Base-by-base conservation (phyloP, 1,140 invertebrate genomes). In the Drosophila ohnishii region DNA sequence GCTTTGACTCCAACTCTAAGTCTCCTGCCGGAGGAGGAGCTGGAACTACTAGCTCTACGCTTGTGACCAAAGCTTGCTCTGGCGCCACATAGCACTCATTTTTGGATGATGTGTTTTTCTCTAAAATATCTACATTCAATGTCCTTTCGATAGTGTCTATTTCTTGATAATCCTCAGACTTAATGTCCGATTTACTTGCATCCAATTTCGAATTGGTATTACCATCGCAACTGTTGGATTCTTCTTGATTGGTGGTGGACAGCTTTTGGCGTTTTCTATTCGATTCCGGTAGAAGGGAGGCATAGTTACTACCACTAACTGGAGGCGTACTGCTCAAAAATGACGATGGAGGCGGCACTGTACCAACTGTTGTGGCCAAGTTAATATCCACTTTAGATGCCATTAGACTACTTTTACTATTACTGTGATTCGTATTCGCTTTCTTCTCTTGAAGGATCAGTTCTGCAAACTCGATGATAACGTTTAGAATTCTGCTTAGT, bases 41-140 rank as follows among this genome's bases (percentile, higher is more conserved):
- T 28, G 82, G 70, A 9, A 86, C 82, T 22, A 88, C 84, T 11
- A 88, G 42, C 34, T 88, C 85, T 6, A 88, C 84, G 25, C 77
- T 75, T 8, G 84, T 88, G 5, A 88, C 84, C n/a, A 88, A 55
- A 22, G 84, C 84, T 19, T 88, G 84, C 50, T 88, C 84, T 3
- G 84, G 84, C 0, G 84, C 74, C n/a, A 80, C 53, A 50, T 89
- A 88, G 19, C 39, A 32, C 32, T 63, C 57, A 44, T 39, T 65
- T 2, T 58, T 39, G 42, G 64, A 67, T 37, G 28, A 65, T 47
- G 30, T 45, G 37, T n/a, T 76, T 14, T 39, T 64, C 5, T 58
- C 32, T 5, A 22, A 48, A 5, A 30, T 51, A 50, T 53, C 45
- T 7, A 30, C 32, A 8, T 58, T 25, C 40, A 48, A 25, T 28